Evolutionary conservation across 2,888 invertebrate species (phyloP), one percentile per base, ranked within the genome.

Genomic region (Coenonympha glycerion): DNA sequence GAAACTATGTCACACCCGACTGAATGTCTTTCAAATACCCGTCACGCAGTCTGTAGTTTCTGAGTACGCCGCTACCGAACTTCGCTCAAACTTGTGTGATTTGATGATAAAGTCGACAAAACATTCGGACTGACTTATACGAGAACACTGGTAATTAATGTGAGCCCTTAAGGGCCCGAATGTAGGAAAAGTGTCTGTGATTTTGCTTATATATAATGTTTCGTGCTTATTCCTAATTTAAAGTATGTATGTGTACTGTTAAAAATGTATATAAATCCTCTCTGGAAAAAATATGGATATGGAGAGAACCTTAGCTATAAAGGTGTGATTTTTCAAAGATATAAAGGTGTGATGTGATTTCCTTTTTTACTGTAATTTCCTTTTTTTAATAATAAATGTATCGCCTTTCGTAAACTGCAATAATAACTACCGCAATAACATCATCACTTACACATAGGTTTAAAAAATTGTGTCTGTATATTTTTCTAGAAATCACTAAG

Each of bases 181-280:
- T 73, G 69, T 71, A 75, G 75, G 73, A 73, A 76, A 80, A 79
- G 77, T 78, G 83, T 84, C 86, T 86, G 86, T 86, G 86, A 86
- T 86, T 84, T 85, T 79, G 76, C 82, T 85, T 56, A 79, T n/a
- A 77, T 73, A 71, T 69, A 79, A 71, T 72, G 68, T 76, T 79
- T 78, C 81, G 74, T 79, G 83, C 85, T 83, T 85, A 83, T 79
- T 81, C 73, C 71, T 83, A 77, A 74, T 77, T 77, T 77, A 72
- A 69, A 64, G 64, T 68, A 78, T 67, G 74, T 76, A 47, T n/a
- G 73, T 71, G 68, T 67, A 74, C 68, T 74, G 72, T 68, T 63
- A 60, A 68, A n/a, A 73, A 60, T 80, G 81, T 84, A 80, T 73
- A 76, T 85, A 84, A n/a, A n/a, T n/a, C n/a, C n/a, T n/a, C n/a